phyloP scores from a whole-genome alignment of 2,888 invertebrate species.

The Trichacis sp. region DNA sequence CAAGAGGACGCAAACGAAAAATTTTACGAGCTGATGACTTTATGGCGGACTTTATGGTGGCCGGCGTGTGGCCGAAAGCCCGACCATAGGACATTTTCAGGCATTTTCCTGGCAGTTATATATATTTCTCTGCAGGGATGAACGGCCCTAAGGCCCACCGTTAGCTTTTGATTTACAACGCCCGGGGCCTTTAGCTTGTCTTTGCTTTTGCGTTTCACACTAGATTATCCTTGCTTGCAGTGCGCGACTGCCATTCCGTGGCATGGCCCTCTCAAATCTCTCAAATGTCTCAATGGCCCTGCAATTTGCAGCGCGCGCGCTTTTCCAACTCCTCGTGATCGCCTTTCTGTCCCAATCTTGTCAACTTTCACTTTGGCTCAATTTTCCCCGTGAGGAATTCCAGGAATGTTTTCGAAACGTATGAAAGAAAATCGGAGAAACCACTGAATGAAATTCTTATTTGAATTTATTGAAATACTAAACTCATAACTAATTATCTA shows the following conservation, averaged over 20 bases:
- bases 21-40: conserved; percentile 61
- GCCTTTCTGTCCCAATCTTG: too few relatives aligned
- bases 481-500: too few relatives aligned
- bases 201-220: neutral
- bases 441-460: too few relatives aligned
- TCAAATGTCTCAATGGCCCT: too few relatives aligned
- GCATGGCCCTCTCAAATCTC: too few relatives aligned
- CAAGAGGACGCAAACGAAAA: conserved; percentile 47
- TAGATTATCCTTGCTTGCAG: neutral
- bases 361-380: too few relatives aligned
- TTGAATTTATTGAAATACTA: too few relatives aligned
- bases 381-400: too few relatives aligned
- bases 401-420: too few relatives aligned
- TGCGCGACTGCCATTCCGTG: neutral
- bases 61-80: conserved; percentile 62
- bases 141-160: conserved; percentile 10
- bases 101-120: conserved; percentile 33
- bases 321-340: too few relatives aligned
- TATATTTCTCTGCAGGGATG: neutral
- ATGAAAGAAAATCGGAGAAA: too few relatives aligned
- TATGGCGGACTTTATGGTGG: conserved; percentile 62
- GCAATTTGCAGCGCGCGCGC: too few relatives aligned
- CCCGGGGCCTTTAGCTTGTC: neutral
- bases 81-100: conserved; percentile 58
- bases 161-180: conserved; percentile 39